Evolutionary conservation across 2,888 invertebrate species (phyloP).

Genomic region (Nasonovia ribisnigri): DNA sequence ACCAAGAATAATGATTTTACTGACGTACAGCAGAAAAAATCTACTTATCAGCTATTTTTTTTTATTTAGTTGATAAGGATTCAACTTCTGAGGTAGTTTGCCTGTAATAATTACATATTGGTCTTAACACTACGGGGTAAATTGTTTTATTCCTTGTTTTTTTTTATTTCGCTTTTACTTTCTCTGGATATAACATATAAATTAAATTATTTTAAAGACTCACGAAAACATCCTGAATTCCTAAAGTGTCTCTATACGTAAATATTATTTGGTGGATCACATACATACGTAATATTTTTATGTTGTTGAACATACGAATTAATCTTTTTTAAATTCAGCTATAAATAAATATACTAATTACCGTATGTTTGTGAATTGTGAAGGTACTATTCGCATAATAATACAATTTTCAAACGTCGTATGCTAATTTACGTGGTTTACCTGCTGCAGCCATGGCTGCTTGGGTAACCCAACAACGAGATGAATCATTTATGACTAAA

Average conservation of each 20-base stretch:
- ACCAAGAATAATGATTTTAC: too few relatives aligned
- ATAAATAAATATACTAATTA: background rate
- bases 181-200: background rate
- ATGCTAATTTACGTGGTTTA: slow-evolving; percentile 42
- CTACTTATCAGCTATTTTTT: too few relatives aligned
- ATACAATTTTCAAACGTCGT: background rate
- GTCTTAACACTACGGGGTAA: too few relatives aligned
- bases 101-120: too few relatives aligned
- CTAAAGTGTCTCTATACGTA: background rate
- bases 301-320: background rate
- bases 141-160: too few relatives aligned
- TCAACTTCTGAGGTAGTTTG: too few relatives aligned
- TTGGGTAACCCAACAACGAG: background rate
- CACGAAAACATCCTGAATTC: background rate
- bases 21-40: too few relatives aligned
- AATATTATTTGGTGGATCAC: background rate
- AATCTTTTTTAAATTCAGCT: background rate
- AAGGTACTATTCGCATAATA: background rate
- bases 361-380: background rate
- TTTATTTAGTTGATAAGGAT: too few relatives aligned
- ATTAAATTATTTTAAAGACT: background rate
- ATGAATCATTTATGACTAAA: slow-evolving; percentile 50
- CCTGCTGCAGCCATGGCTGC: background rate
- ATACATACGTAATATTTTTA: background rate
- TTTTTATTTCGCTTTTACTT: too few relatives aligned